Evolutionary conservation across 2,888 invertebrate species (phyloP), one percentile per base, ranked within the genome.

Genomic region (Melitaea athalia): DNA sequence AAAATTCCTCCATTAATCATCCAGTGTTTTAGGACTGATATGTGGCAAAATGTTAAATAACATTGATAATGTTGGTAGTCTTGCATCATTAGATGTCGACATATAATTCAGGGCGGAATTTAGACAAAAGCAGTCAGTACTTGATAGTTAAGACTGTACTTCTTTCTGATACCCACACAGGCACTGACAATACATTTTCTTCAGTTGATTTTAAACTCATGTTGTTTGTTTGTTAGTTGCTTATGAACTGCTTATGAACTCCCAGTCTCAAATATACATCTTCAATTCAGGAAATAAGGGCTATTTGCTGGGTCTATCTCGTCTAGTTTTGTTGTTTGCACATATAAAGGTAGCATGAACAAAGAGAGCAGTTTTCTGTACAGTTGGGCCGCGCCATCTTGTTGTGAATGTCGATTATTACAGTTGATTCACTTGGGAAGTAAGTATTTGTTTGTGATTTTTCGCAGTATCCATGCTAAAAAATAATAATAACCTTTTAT

Each of bases 291-390:
- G 14, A 42, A 38, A 42, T 42, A n/a, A 43, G 42, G 7, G 43
- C 10, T 6, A 43, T 59, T 59, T n/a, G n/a, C n/a, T 59, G 59
- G 59, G 43, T 59, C 43, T n/a, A 59, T 59, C 14, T 59, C 59
- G 11, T 59, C 59, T 14, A 59, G 17, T 15, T n/a, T 59, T n/a
- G 59, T 43, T 15, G 59, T 17, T 42, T 43, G 15, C 43, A 59
- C 43, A 15, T 59, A 42, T 6, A 15, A 33, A 42, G 42, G 43
- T n/a, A 43, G 42, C 59, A 59, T 43, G 15, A 42, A 59, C 6
- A n/a, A 43, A 11, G 43, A 6, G n/a, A 59, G 59, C 14, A 59
- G 15, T 10, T 59, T 43, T 59, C 15, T 43, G n/a, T 59, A 59
- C 6, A 59, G 59, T 59, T 59, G n/a, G n/a, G n/a, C n/a, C n/a